Evolutionary conservation across 2,888 invertebrate genomes (phyloP), one percentile per base, ranked within the genome.

Genomic region (Gari tellinella): DNA sequence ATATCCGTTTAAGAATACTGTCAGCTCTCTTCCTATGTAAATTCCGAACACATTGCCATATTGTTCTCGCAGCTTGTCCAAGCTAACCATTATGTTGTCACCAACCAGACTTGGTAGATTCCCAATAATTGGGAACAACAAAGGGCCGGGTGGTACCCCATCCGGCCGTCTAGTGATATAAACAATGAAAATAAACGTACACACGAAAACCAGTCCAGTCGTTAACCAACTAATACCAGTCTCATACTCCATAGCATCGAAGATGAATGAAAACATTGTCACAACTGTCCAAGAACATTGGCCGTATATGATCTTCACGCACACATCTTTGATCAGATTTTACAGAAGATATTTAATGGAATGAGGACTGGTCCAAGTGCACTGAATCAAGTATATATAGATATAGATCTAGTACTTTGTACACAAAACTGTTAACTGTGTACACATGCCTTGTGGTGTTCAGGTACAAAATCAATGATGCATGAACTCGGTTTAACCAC

Each of bases 1-100:
- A 38, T 65, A 67, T 12, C 76, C 76, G 49, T 76, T 76, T 12
- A 72, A 38, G 49, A 75, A 66, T 8, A 75, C 45, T 4, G 52
- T 58, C 14, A 75, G 43, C 25, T 75, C 66, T 2, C 25, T 62
- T 4, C 75, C 75, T 10, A 62, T 43, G 46, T 75, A 75, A 19
- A 75, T 17, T n/a, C 48, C 57, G 17, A 56, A 75, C 5, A 76
- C 41, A 23, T 76, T 72, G 17, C 76, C 76, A 40, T 76, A 76
- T 41, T 48, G 51, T 23, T 48, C n/a, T 14, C 68, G 25, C 10
- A 76, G 37, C 2, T 53, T 45, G 1, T 49, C 45, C 0, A 76
- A 43, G 14, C 14, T 55, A 5, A 38, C 53, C 1, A 76, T 19
- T 5, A 60, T 25, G 31, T 76, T 57, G 0, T 12, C 17, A 7